Percentiles rank a stretch among this genome's conserved stretches.
phyloP scores from a whole-genome alignment of 2,797 vertebrate genomes.

The Malurus splendens region DNA sequence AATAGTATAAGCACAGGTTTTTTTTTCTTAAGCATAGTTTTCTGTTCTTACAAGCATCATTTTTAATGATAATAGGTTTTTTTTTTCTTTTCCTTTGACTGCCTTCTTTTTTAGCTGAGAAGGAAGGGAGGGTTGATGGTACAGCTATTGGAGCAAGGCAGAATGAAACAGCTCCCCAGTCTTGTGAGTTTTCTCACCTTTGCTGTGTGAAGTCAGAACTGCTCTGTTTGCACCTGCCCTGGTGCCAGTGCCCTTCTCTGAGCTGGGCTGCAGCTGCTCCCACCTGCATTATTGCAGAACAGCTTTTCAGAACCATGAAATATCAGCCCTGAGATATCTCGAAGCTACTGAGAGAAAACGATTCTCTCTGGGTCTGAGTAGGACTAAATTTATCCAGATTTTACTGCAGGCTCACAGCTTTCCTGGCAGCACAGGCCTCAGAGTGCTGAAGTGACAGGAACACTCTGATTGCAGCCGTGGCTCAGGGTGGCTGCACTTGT shows the following conservation, averaged over 20 bases:
- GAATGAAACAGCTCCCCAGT: neutral
- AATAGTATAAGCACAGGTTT: neutral
- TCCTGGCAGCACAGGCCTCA: accelerated
- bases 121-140: neutral
- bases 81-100: neutral
- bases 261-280: neutral
- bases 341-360: neutral
- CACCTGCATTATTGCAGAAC: accelerated
- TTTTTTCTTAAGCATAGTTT: neutral
- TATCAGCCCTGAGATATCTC: neutral
- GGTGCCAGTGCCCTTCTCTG: neutral
- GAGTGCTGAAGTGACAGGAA: neutral
- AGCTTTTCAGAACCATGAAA: neutral
- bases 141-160: neutral
- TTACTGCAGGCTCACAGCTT: neutral
- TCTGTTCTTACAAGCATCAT: no score
- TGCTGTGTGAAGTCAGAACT: neutral
- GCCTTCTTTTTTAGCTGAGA: neutral
- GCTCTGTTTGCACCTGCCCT: neutral
- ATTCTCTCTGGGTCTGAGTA: neutral
- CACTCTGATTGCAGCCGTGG: accelerated
- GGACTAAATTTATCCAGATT: neutral
- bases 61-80: no score
- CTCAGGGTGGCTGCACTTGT: neutral
- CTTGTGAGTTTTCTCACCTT: neutral